A percentile compares a stretch with the other conserved stretches of the same genome.
These are phyloP conservation scores for Sarcophaga rosellei DNA, from an alignment of 2,888 invertebrate genomes.

Conservation along the genomic window DNA sequence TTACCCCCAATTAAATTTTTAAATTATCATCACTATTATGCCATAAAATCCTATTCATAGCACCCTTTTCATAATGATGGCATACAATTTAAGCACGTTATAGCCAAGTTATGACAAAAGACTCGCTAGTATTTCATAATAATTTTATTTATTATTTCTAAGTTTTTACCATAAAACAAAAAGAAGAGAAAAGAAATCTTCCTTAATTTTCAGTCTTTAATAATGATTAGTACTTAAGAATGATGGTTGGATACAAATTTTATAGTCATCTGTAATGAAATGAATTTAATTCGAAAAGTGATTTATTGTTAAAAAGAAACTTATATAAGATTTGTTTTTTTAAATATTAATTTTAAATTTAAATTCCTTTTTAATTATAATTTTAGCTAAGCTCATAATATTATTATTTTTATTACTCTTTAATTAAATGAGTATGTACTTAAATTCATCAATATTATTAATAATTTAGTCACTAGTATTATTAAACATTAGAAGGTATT, in stretches of 20 bases:
- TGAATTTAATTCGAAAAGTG: slow-evolving; percentile 67
- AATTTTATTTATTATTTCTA: slow-evolving; percentile 33
- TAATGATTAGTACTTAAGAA: slow-evolving; percentile 53
- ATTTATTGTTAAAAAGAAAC: slow-evolving; percentile 64
- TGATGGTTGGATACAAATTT: slow-evolving; percentile 47
- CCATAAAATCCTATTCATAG: slow-evolving; percentile 54
- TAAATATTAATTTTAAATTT: not conserved
- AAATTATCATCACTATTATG: slow-evolving; percentile 27
- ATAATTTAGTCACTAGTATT: slow-evolving; percentile 55
- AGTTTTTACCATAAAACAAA: not conserved
- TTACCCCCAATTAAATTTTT: slow-evolving; percentile 29
- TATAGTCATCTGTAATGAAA: slow-evolving; percentile 54
- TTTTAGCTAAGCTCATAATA: slow-evolving; percentile 42
- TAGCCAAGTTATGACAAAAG: slow-evolving; percentile 42
- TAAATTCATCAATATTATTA: slow-evolving; percentile 28
- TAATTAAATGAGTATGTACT: slow-evolving; percentile 37
- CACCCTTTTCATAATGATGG: slow-evolving; percentile 21
- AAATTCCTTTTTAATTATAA: slow-evolving; percentile 6
- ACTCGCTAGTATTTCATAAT: slow-evolving; percentile 21
- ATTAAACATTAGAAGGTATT: slow-evolving; percentile 12
- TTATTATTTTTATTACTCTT: slow-evolving; percentile 30
- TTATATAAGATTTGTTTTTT: slow-evolving; percentile 44
- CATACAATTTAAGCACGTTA: not conserved
- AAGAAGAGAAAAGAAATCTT: slow-evolving; percentile 28
- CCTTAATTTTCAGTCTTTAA: slow-evolving; percentile 23